Base-by-base conservation (phyloP, 2,888 invertebrate species). In the Diaphora mendica region DNA sequence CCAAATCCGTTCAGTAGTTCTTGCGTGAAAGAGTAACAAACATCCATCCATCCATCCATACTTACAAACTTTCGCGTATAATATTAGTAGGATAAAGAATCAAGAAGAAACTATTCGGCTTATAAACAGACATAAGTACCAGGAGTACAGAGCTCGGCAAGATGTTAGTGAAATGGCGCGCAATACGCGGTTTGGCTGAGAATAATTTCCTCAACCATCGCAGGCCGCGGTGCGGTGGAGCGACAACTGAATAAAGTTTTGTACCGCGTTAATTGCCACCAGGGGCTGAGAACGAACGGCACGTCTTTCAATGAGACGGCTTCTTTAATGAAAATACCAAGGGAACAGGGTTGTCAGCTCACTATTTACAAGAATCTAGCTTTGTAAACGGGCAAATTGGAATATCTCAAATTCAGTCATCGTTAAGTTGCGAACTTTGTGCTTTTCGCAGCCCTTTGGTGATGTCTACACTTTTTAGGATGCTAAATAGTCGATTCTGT, bases 241-340 rank as follows among this genome's bases (percentile, higher is more conserved):
- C 88, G 88, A 89, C 91, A 90, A 91, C 92, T 91, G 92, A 92
- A 93, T 93, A 91, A 93, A 93, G 91, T 93, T 93, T 91, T 91
- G 90, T 89, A 89, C 88, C 85, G 90, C 88, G 91, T 89, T 94
- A 94, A 94, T 94, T 94, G 92, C 92, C 91, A 91, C 87, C 90
- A 88, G 89, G 88, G 87, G 84, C 79, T 87, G 88, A 88, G 89
- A 90, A 85, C 89, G 88, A 88, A 86, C 85, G 91, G 91, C 91
- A 90, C 90, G 92, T 91, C 92, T 92, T 90, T 94, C n/a, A 94
- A 94, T 94, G 94, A 94, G 92, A 92, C 92, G 91, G 92, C 92
- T 92, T 91, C 93, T 94, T 92, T 94, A 95, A 93, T 94, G 92
- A 92, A 94, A 93, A 94, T 94, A 90, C 93, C 91, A 87, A 89